A percentile compares a stretch with the other conserved stretches of the same genome.
Conservation (phyloP, 30 jellyfish, hydroid and myxozoan genomes). For the Catostylus mosaicus region DNA sequence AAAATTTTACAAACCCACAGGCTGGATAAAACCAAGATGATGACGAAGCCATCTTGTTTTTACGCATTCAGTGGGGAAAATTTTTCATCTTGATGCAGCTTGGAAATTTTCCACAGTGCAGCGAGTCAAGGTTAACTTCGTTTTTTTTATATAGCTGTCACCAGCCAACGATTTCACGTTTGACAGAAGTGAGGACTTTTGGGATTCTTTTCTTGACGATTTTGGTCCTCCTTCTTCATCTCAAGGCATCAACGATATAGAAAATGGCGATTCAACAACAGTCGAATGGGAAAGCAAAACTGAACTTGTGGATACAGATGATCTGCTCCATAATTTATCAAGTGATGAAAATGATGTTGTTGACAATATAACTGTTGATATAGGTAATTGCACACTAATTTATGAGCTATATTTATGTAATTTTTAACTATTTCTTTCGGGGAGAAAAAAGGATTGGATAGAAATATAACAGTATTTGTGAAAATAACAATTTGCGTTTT, state of each 20-base stretch:
- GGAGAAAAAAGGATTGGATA: too few species aligned
- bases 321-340: conserved; percentile 40
- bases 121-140: too few species aligned
- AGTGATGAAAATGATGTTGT: conserved; percentile 63
- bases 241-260: conserved; percentile 30
- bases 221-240: conserved; percentile 53
- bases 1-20: background rate
- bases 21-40: background rate
- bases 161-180: conserved; percentile 46
- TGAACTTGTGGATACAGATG: conserved; percentile 52
- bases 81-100: background rate
- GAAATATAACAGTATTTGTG: too few species aligned
- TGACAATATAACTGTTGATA: conserved; percentile 78
- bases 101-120: too few species aligned
- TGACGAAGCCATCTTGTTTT: conserved; percentile 41
- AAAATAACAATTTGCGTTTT: too few species aligned
- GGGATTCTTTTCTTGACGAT: conserved; percentile 56
- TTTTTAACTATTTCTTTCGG: too few species aligned
- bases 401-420: background rate
- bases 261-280: conserved; percentile 36
- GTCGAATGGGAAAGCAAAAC: conserved; percentile 29
- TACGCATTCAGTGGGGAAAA: background rate
- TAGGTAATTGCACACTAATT: conserved; percentile 24
- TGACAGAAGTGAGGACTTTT: conserved; percentile 51
- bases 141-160: conserved; percentile 31